Evolutionary conservation across 64 coral and sea anemone species (phyloP).

Genomic region (Platygyra sinensis): DNA sequence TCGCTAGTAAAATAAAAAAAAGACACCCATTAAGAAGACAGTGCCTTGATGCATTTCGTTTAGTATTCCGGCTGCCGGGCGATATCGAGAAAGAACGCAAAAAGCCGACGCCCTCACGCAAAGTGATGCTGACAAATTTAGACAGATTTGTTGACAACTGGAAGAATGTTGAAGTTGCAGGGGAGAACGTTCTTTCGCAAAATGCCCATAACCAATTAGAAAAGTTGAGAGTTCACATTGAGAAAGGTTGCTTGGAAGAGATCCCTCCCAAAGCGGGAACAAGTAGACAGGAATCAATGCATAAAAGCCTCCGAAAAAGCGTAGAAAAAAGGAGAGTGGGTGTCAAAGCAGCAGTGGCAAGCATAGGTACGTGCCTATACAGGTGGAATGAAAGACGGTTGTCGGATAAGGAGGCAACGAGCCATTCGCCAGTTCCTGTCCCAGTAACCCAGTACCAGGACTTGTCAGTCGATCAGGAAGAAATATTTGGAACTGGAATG

Average conservation of each 20-base stretch:
- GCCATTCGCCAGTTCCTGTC: not conserved
- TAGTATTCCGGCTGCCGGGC: not conserved
- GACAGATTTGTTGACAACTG: not conserved
- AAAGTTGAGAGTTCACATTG: not conserved
- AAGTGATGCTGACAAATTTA: not conserved
- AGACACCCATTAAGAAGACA: too few species aligned
- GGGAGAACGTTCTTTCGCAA: not conserved
- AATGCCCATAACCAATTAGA: not conserved
- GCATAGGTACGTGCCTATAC: slow-evolving; percentile 22
- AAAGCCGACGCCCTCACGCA: not conserved
- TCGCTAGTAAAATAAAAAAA: slow-evolving; percentile 42
- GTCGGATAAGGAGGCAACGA: not conserved
- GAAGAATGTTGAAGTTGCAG: not conserved
- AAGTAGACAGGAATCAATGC: slow-evolving; percentile 14
- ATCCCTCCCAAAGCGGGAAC: slow-evolving; percentile 23
- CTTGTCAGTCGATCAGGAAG: slow-evolving; percentile 14
- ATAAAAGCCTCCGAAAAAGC: slow-evolving; percentile 18
- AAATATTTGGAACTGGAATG: slow-evolving; percentile 21
- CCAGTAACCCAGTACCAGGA: slow-evolving; percentile 14
- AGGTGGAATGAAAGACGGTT: slow-evolving; percentile 1
- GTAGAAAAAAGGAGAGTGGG: not conserved
- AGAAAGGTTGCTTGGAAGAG: slow-evolving; percentile 14
- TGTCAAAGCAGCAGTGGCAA: not conserved
- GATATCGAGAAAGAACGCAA: slow-evolving; percentile 12
- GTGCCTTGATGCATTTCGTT: too few species aligned